Base-by-base conservation (phyloP, 2,113 vertebrate species). In the Craseonycteris thonglongyai region DNA sequence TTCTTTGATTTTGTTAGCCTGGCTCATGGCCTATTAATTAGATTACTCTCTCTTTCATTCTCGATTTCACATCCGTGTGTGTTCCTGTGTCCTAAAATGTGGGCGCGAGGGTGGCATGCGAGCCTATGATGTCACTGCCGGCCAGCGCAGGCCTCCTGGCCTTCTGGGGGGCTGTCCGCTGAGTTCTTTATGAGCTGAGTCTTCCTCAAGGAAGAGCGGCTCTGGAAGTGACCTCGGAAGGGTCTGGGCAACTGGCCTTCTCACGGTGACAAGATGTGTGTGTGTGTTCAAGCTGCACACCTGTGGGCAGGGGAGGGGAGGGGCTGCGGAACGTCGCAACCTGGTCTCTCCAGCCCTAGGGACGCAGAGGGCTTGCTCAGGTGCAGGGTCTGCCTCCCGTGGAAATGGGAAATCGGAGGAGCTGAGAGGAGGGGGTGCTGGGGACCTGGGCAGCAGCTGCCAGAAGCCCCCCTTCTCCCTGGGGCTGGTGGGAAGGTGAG, bases 21-120 rank as follows among this genome's bases (percentile, higher is more conserved):
- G 96, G 97, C 96, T 97, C 97, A 96, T 96, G 97, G 95, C 97
- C 96, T 96, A 97, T 97, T 97, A 96, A 97, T 97, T 97, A 96
- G 95, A 96, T 97, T 96, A 96, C 94, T 93, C 95, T 94, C 75
- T 97, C 96, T 97, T 93, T 96, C 96, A 94, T 97, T 97, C 97
- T 97, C 93, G 95, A 97, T 97, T 97, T 94, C 95, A 97, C 97
- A 97, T 97, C 96, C 97, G 96, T 93, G 95, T 96, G 96, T 94
- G 96, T 97, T 93, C 95, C 96, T 96, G 96, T 94, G 68, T 93
- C 96, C 93, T 95, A 96, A 97, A 95, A 94, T 93, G 89, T 96
- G 95, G 96, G 95, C 91, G 82, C 93, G 49, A 94, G 96, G 47
- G 80, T 92, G 94, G 96, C 59, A 18, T 93, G 91, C 97, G 95